phyloP scores from a whole-genome alignment of 2,797 vertebrate genomes.

The Argyrosomus regius region DNA sequence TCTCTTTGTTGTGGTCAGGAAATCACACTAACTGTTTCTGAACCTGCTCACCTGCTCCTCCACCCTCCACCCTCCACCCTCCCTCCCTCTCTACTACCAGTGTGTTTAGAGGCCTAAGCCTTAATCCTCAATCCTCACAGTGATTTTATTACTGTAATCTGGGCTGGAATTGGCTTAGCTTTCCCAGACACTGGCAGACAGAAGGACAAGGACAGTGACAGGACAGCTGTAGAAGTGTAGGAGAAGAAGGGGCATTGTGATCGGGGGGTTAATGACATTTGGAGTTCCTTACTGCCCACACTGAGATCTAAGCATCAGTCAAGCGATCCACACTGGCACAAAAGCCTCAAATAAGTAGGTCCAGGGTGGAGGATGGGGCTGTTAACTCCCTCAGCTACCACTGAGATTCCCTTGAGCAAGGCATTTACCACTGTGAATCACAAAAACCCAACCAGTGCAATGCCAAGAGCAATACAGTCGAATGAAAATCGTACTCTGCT shows the following conservation, averaged over 20 bases:
- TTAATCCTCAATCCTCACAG: conserved; percentile 68
- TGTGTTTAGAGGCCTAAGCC: conserved; percentile 72
- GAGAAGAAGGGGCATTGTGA: conserved; percentile 4
- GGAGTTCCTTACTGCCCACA: not conserved
- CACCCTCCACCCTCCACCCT: not conserved
- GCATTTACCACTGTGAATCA: not conserved
- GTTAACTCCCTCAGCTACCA: not conserved
- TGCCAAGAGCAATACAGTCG: not conserved
- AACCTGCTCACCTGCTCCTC: conserved; percentile 10
- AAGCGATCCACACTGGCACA: too few relatives aligned
- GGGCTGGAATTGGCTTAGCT: conserved; percentile 76
- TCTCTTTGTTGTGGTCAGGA: conserved; percentile 54
- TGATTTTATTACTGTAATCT: conserved; percentile 83
- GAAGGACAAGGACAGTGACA: conserved; percentile 54
- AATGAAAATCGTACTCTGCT: not conserved
- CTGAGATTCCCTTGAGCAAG: not conserved
- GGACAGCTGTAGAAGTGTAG: conserved; percentile 11
- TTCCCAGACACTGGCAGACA: conserved; percentile 54
- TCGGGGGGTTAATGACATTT: not conserved
- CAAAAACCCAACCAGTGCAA: not conserved
- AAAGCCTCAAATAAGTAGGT: not conserved
- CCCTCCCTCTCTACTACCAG: conserved; percentile 42
- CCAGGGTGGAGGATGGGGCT: not conserved
- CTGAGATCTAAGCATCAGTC: not conserved
- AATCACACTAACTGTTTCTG: conserved; percentile 28